phyloP scores from a whole-genome alignment of 1,140 invertebrate genomes.

The Pachypeltis micranthus region DNA sequence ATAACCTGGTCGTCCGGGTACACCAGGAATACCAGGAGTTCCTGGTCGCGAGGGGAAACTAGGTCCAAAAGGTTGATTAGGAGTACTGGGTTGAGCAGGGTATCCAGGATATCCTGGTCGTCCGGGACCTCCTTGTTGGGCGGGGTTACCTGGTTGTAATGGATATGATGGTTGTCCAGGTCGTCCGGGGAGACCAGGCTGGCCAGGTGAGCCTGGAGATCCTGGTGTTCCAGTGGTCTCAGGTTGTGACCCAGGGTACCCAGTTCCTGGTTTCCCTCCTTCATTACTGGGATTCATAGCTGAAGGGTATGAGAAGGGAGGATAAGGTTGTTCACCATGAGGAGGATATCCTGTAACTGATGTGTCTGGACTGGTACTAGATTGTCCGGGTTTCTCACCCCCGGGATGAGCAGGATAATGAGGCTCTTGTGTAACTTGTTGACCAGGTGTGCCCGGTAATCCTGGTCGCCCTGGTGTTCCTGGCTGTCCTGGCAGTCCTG shows the following conservation, averaged over 20 bases:
- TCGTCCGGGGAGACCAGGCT: conserved; percentile 20
- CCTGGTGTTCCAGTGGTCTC: conserved; percentile 21
- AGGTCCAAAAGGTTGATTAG: too few relatives aligned
- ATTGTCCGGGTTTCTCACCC: conserved; percentile 25
- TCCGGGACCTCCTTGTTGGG: conserved; percentile 23
- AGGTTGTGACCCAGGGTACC: conserved; percentile 23
- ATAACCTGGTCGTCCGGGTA: too few relatives aligned
- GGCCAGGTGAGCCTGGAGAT: conserved; percentile 22
- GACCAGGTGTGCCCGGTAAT: conserved; percentile 22
- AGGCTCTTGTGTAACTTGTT: conserved; percentile 21
- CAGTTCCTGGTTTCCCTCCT: conserved; percentile 27
- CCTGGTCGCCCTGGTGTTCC: conserved; percentile 22
- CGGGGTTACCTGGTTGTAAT: background rate
- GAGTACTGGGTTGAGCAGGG: conserved; percentile 23
- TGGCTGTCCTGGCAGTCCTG: conserved; percentile 20
- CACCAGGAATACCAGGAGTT: too few relatives aligned
- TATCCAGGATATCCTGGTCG: conserved; percentile 24
- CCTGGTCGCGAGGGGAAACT: too few relatives aligned
- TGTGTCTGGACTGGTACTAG: conserved; percentile 27
- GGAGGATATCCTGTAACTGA: conserved; percentile 29
- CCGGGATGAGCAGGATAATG: conserved; percentile 25
- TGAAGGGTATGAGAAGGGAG: conserved; percentile 17
- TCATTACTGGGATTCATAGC: conserved; percentile 23
- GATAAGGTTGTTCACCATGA: conserved; percentile 25
- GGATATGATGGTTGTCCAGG: conserved; percentile 24